Evolutionary conservation across 2,888 invertebrate genomes (phyloP).

Genomic region (Spicauda simplicius): DNA sequence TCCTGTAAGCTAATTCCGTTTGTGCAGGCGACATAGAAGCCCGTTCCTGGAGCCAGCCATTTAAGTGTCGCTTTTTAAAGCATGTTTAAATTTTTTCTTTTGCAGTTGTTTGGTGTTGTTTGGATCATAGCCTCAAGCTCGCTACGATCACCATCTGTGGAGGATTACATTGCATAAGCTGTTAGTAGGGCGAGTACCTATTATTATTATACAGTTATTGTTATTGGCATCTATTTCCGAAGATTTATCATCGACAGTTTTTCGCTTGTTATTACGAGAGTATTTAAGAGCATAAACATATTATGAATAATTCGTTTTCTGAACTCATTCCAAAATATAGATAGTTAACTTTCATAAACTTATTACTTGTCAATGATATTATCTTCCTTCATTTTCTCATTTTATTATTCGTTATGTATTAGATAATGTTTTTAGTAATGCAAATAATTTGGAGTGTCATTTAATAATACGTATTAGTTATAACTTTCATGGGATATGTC

Average conservation of each 20-base stretch:
- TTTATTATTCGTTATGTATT: not conserved
- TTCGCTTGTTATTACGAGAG: not conserved
- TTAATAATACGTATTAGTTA: not conserved
- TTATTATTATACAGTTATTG: constrained; percentile 41
- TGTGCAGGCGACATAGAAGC: constrained; percentile 82
- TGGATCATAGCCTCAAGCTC: constrained; percentile 85
- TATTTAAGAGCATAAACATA: not conserved
- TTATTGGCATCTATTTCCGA: constrained; percentile 10
- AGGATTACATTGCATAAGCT: constrained; percentile 83
- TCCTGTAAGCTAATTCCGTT: constrained; percentile 80
- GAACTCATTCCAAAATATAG: too few relatives aligned
- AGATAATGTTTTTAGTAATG: not conserved
- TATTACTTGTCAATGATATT: too few relatives aligned
- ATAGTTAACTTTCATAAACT: too few relatives aligned
- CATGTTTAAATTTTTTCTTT: constrained; percentile 85
- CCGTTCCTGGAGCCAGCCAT: constrained; percentile 73
- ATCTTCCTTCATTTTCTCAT: too few relatives aligned
- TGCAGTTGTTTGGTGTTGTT: constrained; percentile 86
- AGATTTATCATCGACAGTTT: constrained; percentile 9
- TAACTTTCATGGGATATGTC: not conserved
- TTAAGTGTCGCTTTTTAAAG: constrained; percentile 78
- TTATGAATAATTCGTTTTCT: too few relatives aligned
- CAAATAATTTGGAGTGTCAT: too few relatives aligned
- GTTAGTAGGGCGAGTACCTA: constrained; percentile 68
- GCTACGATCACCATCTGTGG: constrained; percentile 86